phyloP scores from a whole-genome alignment of 2,797 vertebrate species.

The Schizopygopsis pylzovi region DNA sequence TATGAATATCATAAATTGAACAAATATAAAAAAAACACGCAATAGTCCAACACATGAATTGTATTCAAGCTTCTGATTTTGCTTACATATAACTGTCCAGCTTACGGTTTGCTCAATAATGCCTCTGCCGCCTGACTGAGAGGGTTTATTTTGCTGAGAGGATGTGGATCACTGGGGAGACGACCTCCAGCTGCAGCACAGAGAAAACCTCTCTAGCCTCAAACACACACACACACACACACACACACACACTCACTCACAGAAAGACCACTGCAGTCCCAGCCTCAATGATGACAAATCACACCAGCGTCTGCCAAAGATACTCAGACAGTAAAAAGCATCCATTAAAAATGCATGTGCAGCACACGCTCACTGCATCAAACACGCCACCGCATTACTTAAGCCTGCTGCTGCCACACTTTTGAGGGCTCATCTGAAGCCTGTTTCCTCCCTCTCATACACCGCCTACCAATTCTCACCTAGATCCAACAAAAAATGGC shows the following conservation, averaged over 20 bases:
- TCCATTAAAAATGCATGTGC: constrained; percentile 80
- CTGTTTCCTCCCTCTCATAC: constrained; percentile 58
- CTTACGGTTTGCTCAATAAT: constrained; percentile 54
- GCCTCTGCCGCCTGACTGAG: constrained; percentile 50
- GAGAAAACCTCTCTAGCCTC: constrained; percentile 54
- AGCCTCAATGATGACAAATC: constrained; percentile 76
- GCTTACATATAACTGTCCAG: background rate
- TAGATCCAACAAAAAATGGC: constrained; percentile 54
- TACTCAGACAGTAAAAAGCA: constrained; percentile 80
- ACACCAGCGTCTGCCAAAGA: constrained; percentile 72
- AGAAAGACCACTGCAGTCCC: constrained; percentile 62
- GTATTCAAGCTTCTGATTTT: constrained; percentile 7
- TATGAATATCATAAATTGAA: background rate
- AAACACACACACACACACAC: constrained; percentile 9
- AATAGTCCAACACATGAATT: background rate
- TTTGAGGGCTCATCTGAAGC: constrained; percentile 64
- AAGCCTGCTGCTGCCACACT: constrained; percentile 63
- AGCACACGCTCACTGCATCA: constrained; percentile 72
- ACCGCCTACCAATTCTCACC: constrained; percentile 56
- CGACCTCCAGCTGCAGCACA: constrained; percentile 69
- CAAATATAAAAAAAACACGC: background rate
- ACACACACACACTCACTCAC: background rate
- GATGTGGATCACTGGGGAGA: constrained; percentile 65
- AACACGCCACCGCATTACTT: constrained; percentile 70
- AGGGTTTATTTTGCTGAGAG: constrained; percentile 68